Conservation (phyloP, 2,113 vertebrate genomes). For the Chloebia gouldiae region DNA sequence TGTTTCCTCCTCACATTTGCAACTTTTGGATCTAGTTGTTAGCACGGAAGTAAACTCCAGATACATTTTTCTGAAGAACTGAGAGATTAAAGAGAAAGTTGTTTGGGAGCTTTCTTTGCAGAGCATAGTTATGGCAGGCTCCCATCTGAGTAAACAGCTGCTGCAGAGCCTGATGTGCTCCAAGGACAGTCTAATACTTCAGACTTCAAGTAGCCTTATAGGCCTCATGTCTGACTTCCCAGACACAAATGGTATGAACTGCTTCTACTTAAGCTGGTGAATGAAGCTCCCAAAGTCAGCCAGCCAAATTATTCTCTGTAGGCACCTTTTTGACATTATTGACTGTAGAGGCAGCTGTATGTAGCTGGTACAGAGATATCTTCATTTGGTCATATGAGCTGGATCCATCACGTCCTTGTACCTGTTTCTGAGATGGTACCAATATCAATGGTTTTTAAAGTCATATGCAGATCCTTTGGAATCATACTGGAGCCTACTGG, state of each 20-base stretch:
- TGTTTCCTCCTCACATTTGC: not conserved
- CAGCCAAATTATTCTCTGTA: not conserved
- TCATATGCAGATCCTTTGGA: not conserved
- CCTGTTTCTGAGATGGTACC: not conserved
- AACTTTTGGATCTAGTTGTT: not conserved
- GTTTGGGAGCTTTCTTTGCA: not conserved
- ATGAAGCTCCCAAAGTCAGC: not conserved
- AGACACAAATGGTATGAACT: not conserved
- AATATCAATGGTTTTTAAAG: not conserved
- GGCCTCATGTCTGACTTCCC: not conserved
- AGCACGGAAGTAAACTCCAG: not conserved
- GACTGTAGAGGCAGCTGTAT: not conserved
- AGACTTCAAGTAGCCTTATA: not conserved
- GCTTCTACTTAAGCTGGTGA: not conserved
- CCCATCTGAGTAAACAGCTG: not conserved
- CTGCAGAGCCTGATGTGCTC: not conserved
- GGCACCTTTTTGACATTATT: not conserved
- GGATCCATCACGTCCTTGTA: not conserved
- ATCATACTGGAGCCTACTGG: not conserved
- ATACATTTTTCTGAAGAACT: not conserved
- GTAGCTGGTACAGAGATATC: not conserved
- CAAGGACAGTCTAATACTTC: not conserved
- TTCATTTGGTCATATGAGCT: not conserved
- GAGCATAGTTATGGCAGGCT: not conserved
- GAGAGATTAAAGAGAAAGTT: not conserved